These are phyloP conservation scores for Anseranas semipalmata DNA, from an alignment of 2,113 vertebrate species.

Conservation along the genomic window DNA sequence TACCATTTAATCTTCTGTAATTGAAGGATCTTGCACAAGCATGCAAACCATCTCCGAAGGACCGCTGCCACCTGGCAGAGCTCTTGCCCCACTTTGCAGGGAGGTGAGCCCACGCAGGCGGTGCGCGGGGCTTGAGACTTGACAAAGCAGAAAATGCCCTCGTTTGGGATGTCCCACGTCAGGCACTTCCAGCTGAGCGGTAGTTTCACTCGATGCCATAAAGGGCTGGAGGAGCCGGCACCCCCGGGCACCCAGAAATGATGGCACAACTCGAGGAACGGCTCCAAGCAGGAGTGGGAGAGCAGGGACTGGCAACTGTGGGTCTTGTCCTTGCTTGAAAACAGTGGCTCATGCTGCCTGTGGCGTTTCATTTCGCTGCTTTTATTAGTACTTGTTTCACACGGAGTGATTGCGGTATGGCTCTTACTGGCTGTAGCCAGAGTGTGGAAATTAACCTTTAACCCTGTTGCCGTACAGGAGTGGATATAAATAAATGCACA, in stretches of 20 bases:
- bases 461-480: accelerated
- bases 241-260: background rate
- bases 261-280: background rate
- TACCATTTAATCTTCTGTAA: background rate
- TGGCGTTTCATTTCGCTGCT: background rate
- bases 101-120: background rate
- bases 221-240: background rate
- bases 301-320: no score
- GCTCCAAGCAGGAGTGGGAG: background rate
- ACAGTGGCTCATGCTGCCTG: no score
- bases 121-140: background rate
- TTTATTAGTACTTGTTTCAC: no score
- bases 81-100: background rate
- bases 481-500: background rate
- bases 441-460: background rate
- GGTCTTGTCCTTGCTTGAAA: background rate
- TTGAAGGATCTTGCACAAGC: background rate
- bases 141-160: background rate
- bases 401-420: accelerated
- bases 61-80: background rate
- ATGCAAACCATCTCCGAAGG: background rate
- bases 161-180: accelerated
- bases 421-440: background rate
- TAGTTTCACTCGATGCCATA: background rate
- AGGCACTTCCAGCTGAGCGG: background rate